Evolutionary conservation across 2,113 vertebrate genomes (phyloP).

Genomic region (Raphicerus campestris): DNA sequence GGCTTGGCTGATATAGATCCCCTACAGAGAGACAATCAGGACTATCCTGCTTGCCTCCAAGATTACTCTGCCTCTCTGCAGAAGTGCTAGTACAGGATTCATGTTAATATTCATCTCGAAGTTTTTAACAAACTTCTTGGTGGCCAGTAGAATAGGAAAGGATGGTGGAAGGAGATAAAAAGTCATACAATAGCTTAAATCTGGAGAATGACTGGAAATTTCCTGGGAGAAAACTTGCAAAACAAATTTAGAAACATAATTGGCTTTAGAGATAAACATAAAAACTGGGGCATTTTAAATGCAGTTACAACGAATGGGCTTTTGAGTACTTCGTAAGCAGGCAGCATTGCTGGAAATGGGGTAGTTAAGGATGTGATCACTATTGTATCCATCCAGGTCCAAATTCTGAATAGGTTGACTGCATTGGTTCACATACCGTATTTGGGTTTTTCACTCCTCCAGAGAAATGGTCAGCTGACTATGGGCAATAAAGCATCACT

Average conservation of each 20-base stretch:
- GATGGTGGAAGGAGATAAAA: background rate
- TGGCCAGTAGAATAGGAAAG: background rate
- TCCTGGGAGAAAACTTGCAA: constrained; percentile 2
- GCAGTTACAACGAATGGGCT: background rate
- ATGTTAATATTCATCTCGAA: background rate
- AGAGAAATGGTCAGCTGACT: constrained; percentile 34
- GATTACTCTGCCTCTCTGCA: background rate
- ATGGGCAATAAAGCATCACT: constrained; percentile 23
- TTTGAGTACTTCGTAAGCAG: background rate
- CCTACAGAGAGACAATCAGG: background rate
- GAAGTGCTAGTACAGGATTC: background rate
- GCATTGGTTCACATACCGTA: background rate
- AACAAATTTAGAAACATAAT: background rate
- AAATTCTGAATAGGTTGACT: background rate
- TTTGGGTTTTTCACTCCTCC: background rate
- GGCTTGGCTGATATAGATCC: background rate
- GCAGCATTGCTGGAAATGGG: background rate
- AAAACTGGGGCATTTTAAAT: background rate
- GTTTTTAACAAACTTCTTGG: background rate
- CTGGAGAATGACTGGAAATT: background rate
- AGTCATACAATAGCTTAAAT: background rate
- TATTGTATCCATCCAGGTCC: background rate
- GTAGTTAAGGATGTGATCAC: background rate
- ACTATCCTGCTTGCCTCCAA: background rate
- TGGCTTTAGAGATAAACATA: constrained; percentile 7